Conservation (phyloP, 2,888 invertebrate species). For the Lasioglossum lativentre region DNA sequence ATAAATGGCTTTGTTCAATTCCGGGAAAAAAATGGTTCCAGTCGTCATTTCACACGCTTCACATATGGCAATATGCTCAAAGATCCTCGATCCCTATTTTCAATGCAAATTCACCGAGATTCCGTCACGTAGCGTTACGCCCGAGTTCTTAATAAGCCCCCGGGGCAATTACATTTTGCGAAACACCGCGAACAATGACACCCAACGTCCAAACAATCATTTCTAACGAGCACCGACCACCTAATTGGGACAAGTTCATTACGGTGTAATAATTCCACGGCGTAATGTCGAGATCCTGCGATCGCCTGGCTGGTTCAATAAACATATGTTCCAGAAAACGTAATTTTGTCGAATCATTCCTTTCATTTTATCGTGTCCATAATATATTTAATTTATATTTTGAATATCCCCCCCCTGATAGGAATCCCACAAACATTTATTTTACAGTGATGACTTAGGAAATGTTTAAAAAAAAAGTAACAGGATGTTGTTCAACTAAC, state of each 20-base stretch:
- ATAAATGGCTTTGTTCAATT: background rate
- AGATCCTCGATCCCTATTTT: slow-evolving; percentile 17
- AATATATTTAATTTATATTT: background rate
- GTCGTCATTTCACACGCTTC: background rate
- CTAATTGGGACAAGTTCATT: slow-evolving; percentile 65
- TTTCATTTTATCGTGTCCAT: background rate
- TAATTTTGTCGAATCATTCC: background rate
- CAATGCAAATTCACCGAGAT: slow-evolving; percentile 41
- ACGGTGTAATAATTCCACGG: slow-evolving; percentile 42
- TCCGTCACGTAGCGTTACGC: slow-evolving; percentile 56
- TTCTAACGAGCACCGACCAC: slow-evolving; percentile 46
- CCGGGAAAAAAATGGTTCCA: background rate
- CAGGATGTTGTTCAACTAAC: too few relatives aligned
- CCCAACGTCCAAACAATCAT: slow-evolving; percentile 42
- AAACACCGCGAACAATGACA: slow-evolving; percentile 61
- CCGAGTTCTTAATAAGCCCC: slow-evolving; percentile 53
- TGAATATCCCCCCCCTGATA: fast-evolving
- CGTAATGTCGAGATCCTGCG: slow-evolving; percentile 20
- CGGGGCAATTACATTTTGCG: slow-evolving; percentile 57
- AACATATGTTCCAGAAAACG: background rate
- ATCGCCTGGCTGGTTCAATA: slow-evolving; percentile 2
- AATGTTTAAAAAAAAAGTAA: too few relatives aligned
- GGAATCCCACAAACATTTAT: too few relatives aligned
- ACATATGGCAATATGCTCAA: background rate
- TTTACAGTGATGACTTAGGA: too few relatives aligned